Evolutionary conservation across 2,888 invertebrate genomes (phyloP), one percentile per base, ranked within the genome.

Genomic region (Merodon equestris): DNA sequence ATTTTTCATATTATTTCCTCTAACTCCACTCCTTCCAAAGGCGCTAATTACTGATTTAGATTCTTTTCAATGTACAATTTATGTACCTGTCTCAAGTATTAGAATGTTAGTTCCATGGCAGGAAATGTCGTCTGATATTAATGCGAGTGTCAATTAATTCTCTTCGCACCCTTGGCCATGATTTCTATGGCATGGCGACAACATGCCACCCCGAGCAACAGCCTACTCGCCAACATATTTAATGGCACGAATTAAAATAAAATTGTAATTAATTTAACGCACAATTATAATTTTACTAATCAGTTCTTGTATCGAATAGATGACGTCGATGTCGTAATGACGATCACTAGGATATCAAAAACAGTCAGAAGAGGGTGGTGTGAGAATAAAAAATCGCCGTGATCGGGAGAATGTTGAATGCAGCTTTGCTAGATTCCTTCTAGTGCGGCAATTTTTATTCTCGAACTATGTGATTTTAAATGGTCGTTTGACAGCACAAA

Each of bases 191-290:
- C 7, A 27, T 4, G 27, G 27, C 27, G 27, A 63, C 63, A 63
- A 51, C 47, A 15, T n/a, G 38, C 44, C 45, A 47, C 27, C 2
- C 2, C 27, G 2, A 27, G 27, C n/a, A 27, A 27, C 27, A 27
- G 27, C 27, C 27, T 27, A 27, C 7, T 27, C 7, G 3, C 27
- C 7, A 27, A 27, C 7, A 27, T 27, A n/a, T n/a, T n/a, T 7
- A 27, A 27, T 50, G 54, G 54, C 27, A 42, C 42, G 40, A 60
- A 57, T 51, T 70, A 63, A 60, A 42, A 42, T 18, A 54, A 56
- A 50, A 61, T 19, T 19, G 51, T 54, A 73, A 74, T 79, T 74
- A 63, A 63, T 74, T 68, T 63, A 58, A 64, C 58, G 67, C 73
- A 79, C 77, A 73, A 27, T 27, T 27, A 27, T 27, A 27, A 2